Evolutionary conservation across 2,113 vertebrate species (phyloP).

Genomic region (Aramus guarauna): DNA sequence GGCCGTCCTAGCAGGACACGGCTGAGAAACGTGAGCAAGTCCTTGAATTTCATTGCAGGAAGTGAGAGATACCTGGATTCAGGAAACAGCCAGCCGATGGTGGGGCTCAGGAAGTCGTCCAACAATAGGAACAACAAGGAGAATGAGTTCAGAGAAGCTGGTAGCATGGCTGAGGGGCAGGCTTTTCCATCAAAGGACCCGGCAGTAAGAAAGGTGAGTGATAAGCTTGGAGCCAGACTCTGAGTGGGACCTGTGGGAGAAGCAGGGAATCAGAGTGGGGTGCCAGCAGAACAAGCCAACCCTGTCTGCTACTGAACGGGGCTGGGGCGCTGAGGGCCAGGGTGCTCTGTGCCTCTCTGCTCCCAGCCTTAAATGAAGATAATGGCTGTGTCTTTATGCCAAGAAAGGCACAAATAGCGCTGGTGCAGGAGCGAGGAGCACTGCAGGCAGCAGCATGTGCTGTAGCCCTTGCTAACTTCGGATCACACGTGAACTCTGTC

Average conservation of each 20-base stretch:
- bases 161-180: constrained; percentile 58
- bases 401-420: background rate
- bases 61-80: constrained; percentile 13
- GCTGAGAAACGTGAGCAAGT: background rate
- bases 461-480: background rate
- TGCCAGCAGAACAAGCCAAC: background rate
- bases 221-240: background rate
- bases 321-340: background rate
- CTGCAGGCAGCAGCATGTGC: background rate
- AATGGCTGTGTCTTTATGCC: background rate
- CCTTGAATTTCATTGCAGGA: constrained; percentile 61
- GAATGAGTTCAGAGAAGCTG: constrained; percentile 68
- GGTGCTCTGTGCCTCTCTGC: background rate
- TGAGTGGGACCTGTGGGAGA: background rate
- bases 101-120: constrained; percentile 66
- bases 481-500: background rate
- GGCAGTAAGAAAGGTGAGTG: constrained; percentile 73
- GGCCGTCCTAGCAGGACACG: background rate
- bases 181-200: constrained; percentile 43
- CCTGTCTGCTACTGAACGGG: fast-evolving
- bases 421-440: background rate
- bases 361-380: background rate
- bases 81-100: constrained; percentile 31
- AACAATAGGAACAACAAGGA: constrained; percentile 77
- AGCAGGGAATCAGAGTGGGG: background rate